A percentile compares a stretch with the other conserved stretches of the same genome.
These are phyloP conservation scores for Leucozona laternaria DNA, from an alignment of 2,888 invertebrate species.

Conservation along the genomic window DNA sequence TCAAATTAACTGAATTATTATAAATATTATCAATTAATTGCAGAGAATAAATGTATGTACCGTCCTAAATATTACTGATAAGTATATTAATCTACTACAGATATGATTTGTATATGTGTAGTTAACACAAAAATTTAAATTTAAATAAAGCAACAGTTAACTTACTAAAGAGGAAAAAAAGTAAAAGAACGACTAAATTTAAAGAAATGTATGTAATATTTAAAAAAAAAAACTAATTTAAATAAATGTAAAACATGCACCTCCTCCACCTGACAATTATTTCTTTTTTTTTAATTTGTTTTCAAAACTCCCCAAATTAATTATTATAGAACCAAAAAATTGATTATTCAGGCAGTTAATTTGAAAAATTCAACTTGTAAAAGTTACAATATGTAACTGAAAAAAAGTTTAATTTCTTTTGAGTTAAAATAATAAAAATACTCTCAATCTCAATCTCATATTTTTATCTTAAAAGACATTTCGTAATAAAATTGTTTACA, in stretches of 20 bases:
- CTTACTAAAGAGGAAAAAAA: not conserved
- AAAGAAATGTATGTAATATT: not conserved
- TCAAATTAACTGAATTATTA: slow-evolving; percentile 13
- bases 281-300: not conserved
- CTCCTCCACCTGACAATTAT: slow-evolving; percentile 43
- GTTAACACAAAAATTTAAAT: not conserved
- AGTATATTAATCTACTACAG: not conserved
- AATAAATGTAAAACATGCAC: slow-evolving; percentile 54
- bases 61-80: not conserved
- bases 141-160: not conserved
- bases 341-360: not conserved
- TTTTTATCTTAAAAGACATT: slow-evolving; percentile 30
- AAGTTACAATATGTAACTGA: slow-evolving; percentile 1
- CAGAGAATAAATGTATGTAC: not conserved
- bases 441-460: slow-evolving; percentile 74
- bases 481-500: not conserved
- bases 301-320: not conserved
- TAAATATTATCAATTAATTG: slow-evolving; percentile 1
- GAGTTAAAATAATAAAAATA: slow-evolving; percentile 5
- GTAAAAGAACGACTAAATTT: slow-evolving; percentile 33
- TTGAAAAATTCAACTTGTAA: not conserved
- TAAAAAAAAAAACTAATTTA: slow-evolving; percentile 3
- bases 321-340: not conserved
- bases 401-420: not conserved
- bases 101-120: not conserved